Evolutionary conservation across 1,140 invertebrate genomes (phyloP).

Genomic region (Aphidius gifuensis): DNA sequence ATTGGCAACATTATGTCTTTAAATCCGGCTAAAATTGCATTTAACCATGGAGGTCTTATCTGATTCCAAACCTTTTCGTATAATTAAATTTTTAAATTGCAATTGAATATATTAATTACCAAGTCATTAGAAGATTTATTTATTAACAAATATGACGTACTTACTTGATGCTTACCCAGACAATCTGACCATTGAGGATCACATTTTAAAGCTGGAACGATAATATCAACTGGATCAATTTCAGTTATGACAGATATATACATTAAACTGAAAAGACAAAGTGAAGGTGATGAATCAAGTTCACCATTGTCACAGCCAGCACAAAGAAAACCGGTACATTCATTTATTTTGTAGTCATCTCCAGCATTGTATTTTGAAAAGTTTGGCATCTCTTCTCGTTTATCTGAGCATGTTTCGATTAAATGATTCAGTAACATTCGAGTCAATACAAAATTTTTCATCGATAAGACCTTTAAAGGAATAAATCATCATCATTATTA

Average conservation of each 20-base stretch:
- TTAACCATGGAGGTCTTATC: conserved; percentile 69
- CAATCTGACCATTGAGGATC: conserved; percentile 64
- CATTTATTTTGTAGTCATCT: conserved; percentile 23
- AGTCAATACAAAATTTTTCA: conserved; percentile 60
- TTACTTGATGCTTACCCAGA: conserved; percentile 69
- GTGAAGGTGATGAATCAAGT: conserved; percentile 32
- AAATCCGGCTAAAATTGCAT: conserved; percentile 64
- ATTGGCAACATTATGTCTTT: conserved; percentile 62
- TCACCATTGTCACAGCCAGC: conserved; percentile 48
- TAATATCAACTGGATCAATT: conserved; percentile 59
- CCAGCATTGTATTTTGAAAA: background rate
- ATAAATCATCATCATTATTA: conserved; percentile 19
- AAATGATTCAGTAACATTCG: conserved; percentile 42
- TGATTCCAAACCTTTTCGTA: conserved; percentile 67
- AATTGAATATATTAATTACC: conserved; percentile 2
- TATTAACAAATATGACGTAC: background rate
- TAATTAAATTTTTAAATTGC: conserved; percentile 31
- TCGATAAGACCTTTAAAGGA: conserved; percentile 59
- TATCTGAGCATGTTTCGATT: conserved; percentile 32
- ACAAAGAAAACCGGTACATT: conserved; percentile 67
- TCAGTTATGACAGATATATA: conserved; percentile 59
- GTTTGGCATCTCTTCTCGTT: conserved; percentile 26
- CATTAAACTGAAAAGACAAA: conserved; percentile 43
- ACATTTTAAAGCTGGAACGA: conserved; percentile 63
- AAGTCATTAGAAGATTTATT: too few species aligned